These are phyloP conservation scores for Spea bombifrons DNA, from an alignment of 2,113 vertebrate genomes.

Conservation along the genomic window DNA sequence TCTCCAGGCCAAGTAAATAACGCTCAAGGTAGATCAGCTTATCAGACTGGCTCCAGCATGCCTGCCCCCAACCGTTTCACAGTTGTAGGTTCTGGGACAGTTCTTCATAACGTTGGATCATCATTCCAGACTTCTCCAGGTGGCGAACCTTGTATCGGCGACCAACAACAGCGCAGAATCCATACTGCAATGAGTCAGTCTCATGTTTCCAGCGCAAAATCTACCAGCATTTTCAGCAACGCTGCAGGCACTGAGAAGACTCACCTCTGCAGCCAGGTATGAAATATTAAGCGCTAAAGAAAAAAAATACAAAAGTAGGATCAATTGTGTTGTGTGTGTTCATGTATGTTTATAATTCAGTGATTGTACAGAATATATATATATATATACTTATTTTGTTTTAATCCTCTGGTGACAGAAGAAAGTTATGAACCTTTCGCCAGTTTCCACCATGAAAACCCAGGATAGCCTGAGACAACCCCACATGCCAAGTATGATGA, in stretches of 20 bases:
- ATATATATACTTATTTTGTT: conserved; percentile 3
- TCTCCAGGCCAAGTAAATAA: conserved; percentile 69
- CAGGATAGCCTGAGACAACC: conserved; percentile 69
- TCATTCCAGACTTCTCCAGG: conserved; percentile 61
- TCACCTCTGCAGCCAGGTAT: conserved; percentile 71
- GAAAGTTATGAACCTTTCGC: conserved; percentile 66
- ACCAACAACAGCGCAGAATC: conserved; percentile 70
- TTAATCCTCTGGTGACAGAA: conserved; percentile 61
- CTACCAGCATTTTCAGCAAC: conserved; percentile 63
- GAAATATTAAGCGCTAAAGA: neutral
- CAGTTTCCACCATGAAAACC: conserved; percentile 65
- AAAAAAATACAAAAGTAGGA: neutral
- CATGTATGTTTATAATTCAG: neutral
- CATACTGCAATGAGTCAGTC: conserved; percentile 69
- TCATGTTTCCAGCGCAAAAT: conserved; percentile 81
- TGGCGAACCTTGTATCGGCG: conserved; percentile 64
- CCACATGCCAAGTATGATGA: conserved; percentile 65
- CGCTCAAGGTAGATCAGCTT: conserved; percentile 72
- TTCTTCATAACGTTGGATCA: conserved; percentile 63
- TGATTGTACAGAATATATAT: too few species aligned
- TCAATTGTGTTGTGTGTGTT: neutral
- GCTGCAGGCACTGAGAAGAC: conserved; percentile 62
- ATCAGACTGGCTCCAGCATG: conserved; percentile 66
- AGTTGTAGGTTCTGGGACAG: conserved; percentile 73
- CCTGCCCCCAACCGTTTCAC: conserved; percentile 72